These are phyloP conservation scores for Xestia xanthographa DNA, from an alignment of 2,888 invertebrate species.

Conservation along the genomic window DNA sequence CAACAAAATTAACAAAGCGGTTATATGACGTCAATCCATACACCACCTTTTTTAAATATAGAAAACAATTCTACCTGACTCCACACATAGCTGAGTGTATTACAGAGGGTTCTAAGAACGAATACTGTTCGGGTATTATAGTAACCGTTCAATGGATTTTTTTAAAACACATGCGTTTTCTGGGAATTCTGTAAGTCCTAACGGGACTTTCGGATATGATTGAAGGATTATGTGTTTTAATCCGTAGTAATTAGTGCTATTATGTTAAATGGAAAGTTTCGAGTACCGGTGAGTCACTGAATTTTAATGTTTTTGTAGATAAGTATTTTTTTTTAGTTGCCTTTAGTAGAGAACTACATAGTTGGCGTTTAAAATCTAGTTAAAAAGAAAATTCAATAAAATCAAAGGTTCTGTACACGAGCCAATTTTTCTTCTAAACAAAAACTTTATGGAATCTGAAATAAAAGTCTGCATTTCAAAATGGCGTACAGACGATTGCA, in stretches of 20 bases:
- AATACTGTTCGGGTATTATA: constrained; percentile 5
- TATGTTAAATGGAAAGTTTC: constrained; percentile 15
- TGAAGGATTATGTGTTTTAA: constrained; percentile 24
- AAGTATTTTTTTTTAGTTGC: not conserved
- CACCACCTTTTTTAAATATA: not conserved
- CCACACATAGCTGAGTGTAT: constrained; percentile 9
- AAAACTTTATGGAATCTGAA: not conserved
- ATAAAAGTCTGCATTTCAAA: not conserved
- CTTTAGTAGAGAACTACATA: too few species aligned
- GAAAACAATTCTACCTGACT: constrained; percentile 59
- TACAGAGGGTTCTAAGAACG: constrained; percentile 42
- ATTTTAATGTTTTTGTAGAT: not conserved
- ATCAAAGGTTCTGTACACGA: not conserved
- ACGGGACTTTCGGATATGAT: constrained; percentile 36
- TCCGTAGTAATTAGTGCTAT: constrained; percentile 29
- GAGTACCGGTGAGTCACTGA: constrained; percentile 10
- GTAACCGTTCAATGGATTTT: constrained; percentile 8
- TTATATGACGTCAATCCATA: not conserved
- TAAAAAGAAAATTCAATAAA: not conserved
- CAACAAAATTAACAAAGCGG: constrained; percentile 6
- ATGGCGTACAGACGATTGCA: not conserved
- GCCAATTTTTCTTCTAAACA: not conserved
- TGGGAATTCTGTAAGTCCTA: constrained; percentile 26
- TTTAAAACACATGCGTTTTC: constrained; percentile 28
- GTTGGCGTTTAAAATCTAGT: not conserved